Evolutionary conservation across 1,140 invertebrate genomes (phyloP), one percentile per base, ranked within the genome.

Genomic region (Battus philenor): DNA sequence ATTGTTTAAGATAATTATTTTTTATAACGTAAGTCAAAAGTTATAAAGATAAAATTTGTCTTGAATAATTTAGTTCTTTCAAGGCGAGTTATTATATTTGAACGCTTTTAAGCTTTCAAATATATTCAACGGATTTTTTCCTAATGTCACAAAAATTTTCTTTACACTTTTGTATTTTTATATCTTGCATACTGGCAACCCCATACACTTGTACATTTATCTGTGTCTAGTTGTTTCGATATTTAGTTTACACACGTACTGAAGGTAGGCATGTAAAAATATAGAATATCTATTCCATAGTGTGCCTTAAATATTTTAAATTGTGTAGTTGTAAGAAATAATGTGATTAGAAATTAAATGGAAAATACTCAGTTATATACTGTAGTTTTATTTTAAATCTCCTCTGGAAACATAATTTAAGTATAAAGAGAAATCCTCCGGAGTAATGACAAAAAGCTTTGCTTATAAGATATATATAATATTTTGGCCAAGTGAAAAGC

Each of bases 301-400:
- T 78, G 77, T 81, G 77, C 77, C 77, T 81, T 81, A 80, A 74
- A 70, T 72, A 73, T 75, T 73, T 59, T 80, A 77, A 59, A 70
- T 68, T 63, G 12, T 49, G 11, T 73, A 73, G 56, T 50, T 52
- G 44, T 75, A 75, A 77, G 68, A 57, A 57, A 12, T 62, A 68
- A 68, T 59, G 47, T 58, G 51, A 54, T 47, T 61, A 44, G 54
- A 60, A 31, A 59, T 62, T 65, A 54, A 66, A 68, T 63, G 38
- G 55, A 66, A 51, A 56, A 47, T 45, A 44, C 54, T 52, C 52
- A 53, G 47, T 31, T 44, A n/a, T n/a, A n/a, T n/a, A n/a, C n/a
- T n/a, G n/a, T n/a, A n/a, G n/a, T n/a, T n/a, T n/a, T n/a, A n/a
- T n/a, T n/a, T n/a, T n/a, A n/a, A n/a, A n/a, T n/a, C n/a, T n/a